Evolutionary conservation across 2,797 vertebrate species (phyloP).

Genomic region (Petrocephalus sullivani): DNA sequence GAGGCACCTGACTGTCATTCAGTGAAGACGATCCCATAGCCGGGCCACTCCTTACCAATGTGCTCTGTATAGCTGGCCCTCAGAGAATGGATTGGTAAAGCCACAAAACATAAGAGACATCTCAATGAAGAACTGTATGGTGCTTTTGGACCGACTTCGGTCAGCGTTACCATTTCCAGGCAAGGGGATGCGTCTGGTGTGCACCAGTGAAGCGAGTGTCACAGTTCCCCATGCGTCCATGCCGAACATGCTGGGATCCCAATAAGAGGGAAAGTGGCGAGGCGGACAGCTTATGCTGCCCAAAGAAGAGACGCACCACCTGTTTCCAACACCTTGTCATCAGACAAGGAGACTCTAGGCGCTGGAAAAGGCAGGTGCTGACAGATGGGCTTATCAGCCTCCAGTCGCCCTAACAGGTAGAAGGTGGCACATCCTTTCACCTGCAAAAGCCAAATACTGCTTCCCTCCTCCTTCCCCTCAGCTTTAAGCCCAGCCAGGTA

Average conservation of each 20-base stretch:
- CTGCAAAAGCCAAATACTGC: background rate
- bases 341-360: background rate
- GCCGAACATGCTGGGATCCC: conserved; percentile 33
- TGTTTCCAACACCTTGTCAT: conserved; percentile 15
- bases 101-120: conserved; percentile 19
- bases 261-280: conserved; percentile 43
- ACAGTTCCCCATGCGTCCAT: conserved; percentile 8
- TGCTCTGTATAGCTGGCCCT: conserved; percentile 14
- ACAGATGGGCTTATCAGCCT: background rate
- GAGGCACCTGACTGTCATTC: conserved; percentile 25
- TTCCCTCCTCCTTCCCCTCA: background rate
- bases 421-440: background rate
- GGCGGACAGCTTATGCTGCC: conserved; percentile 47
- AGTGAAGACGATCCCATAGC: conserved; percentile 20
- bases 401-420: background rate
- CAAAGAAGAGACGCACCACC: conserved; percentile 47
- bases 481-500: background rate
- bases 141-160: background rate
- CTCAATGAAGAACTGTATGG: background rate
- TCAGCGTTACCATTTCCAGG: background rate
- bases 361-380: background rate
- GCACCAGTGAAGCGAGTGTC: background rate
- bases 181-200: background rate
- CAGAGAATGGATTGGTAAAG: conserved; percentile 12
- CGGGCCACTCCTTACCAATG: background rate